Conservation (phyloP, 2,888 invertebrate species). For the Chloromyia formosa region DNA sequence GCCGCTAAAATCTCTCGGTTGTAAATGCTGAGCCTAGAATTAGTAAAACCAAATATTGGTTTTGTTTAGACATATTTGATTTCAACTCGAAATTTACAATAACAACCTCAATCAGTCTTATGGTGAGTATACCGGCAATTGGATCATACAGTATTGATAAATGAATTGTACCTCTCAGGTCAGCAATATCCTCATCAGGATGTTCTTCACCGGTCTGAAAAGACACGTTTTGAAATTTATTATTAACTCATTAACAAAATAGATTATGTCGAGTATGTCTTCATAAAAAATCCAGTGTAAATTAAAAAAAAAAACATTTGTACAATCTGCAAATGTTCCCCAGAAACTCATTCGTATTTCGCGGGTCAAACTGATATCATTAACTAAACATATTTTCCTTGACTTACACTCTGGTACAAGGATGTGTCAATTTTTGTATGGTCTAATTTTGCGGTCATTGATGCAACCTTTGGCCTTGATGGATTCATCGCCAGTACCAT, state of each 20-base stretch:
- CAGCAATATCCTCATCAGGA: conserved; percentile 60
- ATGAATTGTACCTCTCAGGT: conserved; percentile 71
- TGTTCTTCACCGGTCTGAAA: conserved; percentile 48
- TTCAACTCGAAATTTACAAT: not conserved
- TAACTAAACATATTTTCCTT: too few relatives aligned
- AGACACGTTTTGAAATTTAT: too few relatives aligned
- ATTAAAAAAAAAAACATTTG: too few relatives aligned
- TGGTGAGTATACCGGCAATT: conserved; percentile 71
- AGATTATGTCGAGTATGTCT: too few relatives aligned
- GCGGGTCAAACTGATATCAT: too few relatives aligned
- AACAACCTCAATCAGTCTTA: conserved; percentile 71
- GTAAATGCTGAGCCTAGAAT: conserved; percentile 67
- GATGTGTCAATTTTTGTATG: conserved; percentile 71
- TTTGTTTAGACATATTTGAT: not conserved
- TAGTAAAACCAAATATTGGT: conserved; percentile 26
- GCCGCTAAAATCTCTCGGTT: conserved; percentile 69
- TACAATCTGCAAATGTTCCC: too few relatives aligned
- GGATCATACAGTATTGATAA: conserved; percentile 71
- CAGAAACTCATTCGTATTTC: too few relatives aligned
- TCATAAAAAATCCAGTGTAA: too few relatives aligned
- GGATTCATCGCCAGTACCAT: conserved; percentile 67
- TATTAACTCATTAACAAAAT: too few relatives aligned
- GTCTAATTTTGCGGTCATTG: conserved; percentile 73
- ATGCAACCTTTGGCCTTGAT: conserved; percentile 65
- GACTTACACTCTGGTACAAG: conserved; percentile 66